These are phyloP conservation scores for Oncopeltus fasciatus DNA, from an alignment of 1,140 invertebrate species.

Conservation along the genomic window DNA sequence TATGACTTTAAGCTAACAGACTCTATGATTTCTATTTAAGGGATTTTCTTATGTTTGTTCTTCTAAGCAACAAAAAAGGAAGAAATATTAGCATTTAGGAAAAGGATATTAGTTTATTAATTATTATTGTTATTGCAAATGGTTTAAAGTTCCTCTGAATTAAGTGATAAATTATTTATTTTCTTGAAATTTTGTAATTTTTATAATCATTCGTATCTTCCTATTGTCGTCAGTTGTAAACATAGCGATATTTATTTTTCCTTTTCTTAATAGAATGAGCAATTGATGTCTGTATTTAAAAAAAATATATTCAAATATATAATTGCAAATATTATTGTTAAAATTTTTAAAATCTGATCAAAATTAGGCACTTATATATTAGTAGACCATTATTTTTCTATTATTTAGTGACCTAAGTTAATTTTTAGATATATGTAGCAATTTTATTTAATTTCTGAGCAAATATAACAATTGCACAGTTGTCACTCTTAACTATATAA, in stretches of 20 bases:
- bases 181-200: not conserved
- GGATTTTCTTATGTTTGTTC: too few species aligned
- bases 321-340: not conserved
- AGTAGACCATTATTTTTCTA: constrained; percentile 7
- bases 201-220: not conserved
- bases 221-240: not conserved
- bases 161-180: not conserved
- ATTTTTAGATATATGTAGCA: not conserved
- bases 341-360: not conserved
- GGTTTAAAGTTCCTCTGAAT: not conserved
- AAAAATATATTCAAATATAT: not conserved
- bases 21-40: too few species aligned
- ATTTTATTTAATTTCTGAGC: not conserved
- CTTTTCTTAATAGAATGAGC: not conserved
- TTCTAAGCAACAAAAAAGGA: too few species aligned
- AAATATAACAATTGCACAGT: too few species aligned
- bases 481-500: too few species aligned
- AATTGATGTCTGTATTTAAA: not conserved
- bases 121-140: not conserved
- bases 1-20: too few species aligned
- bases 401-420: constrained; percentile 4
- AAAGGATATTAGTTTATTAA: not conserved
- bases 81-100: too few species aligned
- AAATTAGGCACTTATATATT: constrained; percentile 6
- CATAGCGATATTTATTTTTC: constrained; percentile 2